Evolutionary conservation across 1,140 invertebrate species (phyloP), one percentile per base, ranked within the genome.

Genomic region (Gryllus bimaculatus): DNA sequence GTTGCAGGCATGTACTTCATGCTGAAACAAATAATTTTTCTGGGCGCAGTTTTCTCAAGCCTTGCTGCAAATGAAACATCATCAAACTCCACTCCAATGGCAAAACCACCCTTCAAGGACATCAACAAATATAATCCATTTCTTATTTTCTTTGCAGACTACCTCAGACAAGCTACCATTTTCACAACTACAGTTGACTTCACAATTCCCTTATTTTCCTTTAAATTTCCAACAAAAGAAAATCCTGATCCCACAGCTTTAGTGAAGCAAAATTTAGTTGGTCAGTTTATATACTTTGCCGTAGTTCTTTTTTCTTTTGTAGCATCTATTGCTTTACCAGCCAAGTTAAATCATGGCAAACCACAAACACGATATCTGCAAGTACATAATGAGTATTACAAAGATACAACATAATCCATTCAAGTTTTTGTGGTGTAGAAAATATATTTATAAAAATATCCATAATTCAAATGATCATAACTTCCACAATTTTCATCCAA

Each of bases 161-260:
- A 79, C 74, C 80, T 82, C 12, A 81, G 81, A 74, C 77, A 81
- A 47, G 80, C 80, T 47, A 80, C 80, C 18, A 82, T 83, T 73
- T 84, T 83, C 81, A 84, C 83, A 80, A 83, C 83, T 47, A 81
- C 82, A 20, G 80, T 84, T 0, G 82, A 82, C 80, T 83, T 84
- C 81, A 84, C 83, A 13, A 82, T 84, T 18, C 83, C 83, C 0
- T 80, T 84, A n/a, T 84, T 84, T 79, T 83, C 83, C n/a, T 84
- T 84, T 81, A 82, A 82, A 12, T 80, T 84, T 10, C 83, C 83
- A 48, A 80, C 81, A 6, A 78, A 79, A 48, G 78, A 79, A n/a
- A 48, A 79, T 26, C 78, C 78, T n/a, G 78, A 79, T 20, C 21
- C 47, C 8, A 79, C 78, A 26, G 15, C 78, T 0, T 15, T 79